Base-by-base conservation (phyloP, 2,113 vertebrate genomes). In the Corydoras sp. region DNA sequence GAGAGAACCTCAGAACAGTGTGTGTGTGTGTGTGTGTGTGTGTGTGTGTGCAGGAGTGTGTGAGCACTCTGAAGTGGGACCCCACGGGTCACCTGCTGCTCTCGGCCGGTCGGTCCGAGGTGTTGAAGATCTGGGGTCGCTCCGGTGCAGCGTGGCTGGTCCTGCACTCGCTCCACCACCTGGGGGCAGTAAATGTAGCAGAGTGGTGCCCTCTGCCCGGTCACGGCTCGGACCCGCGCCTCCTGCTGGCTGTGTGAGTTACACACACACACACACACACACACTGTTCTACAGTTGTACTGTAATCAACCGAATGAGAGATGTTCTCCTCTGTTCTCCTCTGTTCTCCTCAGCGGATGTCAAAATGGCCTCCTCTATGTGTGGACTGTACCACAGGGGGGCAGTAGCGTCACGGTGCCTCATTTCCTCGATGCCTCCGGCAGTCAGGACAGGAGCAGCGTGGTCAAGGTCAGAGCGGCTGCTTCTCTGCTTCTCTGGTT, bases 341-440 rank as follows among this genome's bases (percentile, higher is more conserved):
- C n/a, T n/a, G n/a, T n/a, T 76, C 62, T 81, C 5, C 62, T 2
- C 50, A 92, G 91, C 30, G 91, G 90, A 32, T 90, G 90, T 81
- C 89, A 90, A 83, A 92, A 90, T 80, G 91, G 91, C n/a, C 83
- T 87, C 29, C 85, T 92, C 74, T 79, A 88, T 79, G 88, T 92
- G 49, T 92, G 91, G 91, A 90, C 88, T 14, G 13, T 92, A 56
- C 89, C 91, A 81, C 90, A 92, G 71, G 88, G 87, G 68, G 86
- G 88, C 10, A 80, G 79, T 10, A 73, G 68, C 71, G 86, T 88
- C 8, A 84, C 85, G 56, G 74, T 88, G 58, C 87, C 86, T 58
- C 88, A 85, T 70, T 81, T 86, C 48, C 53, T 84, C 68, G 84
- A 80, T 69, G 78, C 69, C 56, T 72, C 85, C 7, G 67, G 72